Evolutionary conservation across 2,797 vertebrate species (phyloP).

Genomic region (Luscinia luscinia): DNA sequence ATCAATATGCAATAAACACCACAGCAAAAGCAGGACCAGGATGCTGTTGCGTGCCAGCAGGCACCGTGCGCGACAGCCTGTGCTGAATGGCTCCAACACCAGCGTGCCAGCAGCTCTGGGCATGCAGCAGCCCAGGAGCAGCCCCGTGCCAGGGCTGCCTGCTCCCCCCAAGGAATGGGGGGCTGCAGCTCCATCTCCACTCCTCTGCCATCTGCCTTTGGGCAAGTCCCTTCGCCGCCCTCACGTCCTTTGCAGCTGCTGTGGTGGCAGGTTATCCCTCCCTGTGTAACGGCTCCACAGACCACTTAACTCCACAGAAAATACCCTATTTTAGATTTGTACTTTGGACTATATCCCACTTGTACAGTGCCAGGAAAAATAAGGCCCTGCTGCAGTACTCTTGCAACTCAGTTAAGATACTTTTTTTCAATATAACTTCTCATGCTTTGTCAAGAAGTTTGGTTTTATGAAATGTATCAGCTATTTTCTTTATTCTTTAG

Average conservation of each 20-base stretch:
- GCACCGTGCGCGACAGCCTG: fast-evolving
- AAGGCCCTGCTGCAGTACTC: neutral
- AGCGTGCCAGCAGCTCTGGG: neutral
- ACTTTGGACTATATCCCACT: neutral
- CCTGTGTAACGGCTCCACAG: neutral
- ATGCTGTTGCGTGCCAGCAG: neutral
- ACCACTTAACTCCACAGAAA: neutral
- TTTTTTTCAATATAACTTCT: neutral
- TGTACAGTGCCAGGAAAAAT: neutral
- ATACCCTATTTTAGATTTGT: neutral
- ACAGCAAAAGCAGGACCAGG: neutral
- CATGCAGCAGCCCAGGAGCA: fast-evolving
- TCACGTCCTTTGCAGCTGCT: fast-evolving
- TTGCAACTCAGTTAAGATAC: neutral
- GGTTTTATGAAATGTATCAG: neutral
- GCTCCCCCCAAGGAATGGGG: fast-evolving
- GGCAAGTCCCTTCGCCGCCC: neutral
- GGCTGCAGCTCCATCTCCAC: fast-evolving
- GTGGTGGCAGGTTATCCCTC: neutral
- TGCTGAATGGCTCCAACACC: neutral
- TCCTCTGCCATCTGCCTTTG: fast-evolving
- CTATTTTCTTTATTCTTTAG: neutral
- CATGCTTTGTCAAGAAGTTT: neutral
- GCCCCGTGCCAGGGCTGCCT: fast-evolving
- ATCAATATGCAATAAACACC: neutral